A percentile compares a stretch with the other conserved stretches of the same genome.
Evolutionary conservation across 2,888 invertebrate species (phyloP).

Genomic region (Eurois occulta): DNA sequence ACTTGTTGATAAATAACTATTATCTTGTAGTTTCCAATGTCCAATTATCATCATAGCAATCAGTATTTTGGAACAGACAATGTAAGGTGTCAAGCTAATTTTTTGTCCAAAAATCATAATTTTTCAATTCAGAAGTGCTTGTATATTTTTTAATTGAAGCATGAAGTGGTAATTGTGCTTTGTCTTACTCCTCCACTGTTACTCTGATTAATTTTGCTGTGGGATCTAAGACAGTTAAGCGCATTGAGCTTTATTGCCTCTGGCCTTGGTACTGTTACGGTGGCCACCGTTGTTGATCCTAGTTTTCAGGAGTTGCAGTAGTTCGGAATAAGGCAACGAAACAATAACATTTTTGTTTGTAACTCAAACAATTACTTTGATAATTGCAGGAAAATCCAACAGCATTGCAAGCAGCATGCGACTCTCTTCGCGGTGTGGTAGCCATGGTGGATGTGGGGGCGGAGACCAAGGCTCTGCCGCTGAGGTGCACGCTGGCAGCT

Average conservation of each 20-base stretch:
- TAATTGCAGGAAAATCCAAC: slow-evolving; percentile 52
- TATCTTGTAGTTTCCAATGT: not conserved
- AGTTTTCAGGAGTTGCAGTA: not conserved
- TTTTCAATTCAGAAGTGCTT: not conserved
- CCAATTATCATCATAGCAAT: not conserved
- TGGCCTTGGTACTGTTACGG: not conserved
- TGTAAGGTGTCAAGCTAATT: not conserved
- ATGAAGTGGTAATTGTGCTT: not conserved
- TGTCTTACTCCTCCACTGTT: not conserved
- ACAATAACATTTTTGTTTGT: not conserved
- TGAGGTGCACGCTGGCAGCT: slow-evolving; percentile 82
- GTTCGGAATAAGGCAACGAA: not conserved
- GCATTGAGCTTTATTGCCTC: not conserved
- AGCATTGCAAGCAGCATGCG: slow-evolving; percentile 62
- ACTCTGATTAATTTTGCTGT: not conserved
- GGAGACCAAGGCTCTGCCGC: slow-evolving; percentile 78
- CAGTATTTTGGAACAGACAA: not conserved
- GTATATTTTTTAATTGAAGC: not conserved
- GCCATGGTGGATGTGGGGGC: slow-evolving; percentile 82
- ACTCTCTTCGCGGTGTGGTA: slow-evolving; percentile 80
- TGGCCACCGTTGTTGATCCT: not conserved
- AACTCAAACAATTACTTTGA: not conserved
- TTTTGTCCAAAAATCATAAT: not conserved
- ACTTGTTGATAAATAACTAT: no score
- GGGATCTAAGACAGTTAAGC: not conserved